Conservation (phyloP, 2,888 invertebrate genomes). For the Sminthurides aquaticus region DNA sequence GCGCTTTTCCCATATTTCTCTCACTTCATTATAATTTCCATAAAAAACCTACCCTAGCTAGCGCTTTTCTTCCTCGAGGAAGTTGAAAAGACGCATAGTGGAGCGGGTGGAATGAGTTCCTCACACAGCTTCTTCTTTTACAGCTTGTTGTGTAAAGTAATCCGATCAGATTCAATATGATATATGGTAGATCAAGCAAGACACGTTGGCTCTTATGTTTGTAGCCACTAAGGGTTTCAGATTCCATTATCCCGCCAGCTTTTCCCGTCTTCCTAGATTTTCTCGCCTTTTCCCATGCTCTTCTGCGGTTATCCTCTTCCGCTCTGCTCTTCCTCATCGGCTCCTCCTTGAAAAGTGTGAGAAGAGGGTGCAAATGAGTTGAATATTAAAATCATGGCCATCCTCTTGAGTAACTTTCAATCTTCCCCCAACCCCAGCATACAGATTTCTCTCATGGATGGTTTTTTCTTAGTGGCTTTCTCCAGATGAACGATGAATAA, state of each 20-base stretch:
- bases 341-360: background rate
- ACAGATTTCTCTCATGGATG: too few species aligned
- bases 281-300: background rate
- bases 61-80: too few species aligned
- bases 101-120: background rate
- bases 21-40: constrained; percentile 8
- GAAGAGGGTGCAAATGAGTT: background rate
- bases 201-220: background rate
- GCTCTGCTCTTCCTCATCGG: background rate
- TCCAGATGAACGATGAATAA: too few species aligned
- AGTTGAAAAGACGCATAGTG: background rate
- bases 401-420: too few species aligned
- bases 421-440: too few species aligned
- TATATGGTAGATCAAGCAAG: background rate
- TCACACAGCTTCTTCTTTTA: background rate
- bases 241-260: background rate
- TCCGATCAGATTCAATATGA: background rate
- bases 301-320: background rate
- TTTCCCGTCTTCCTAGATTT: too few species aligned
- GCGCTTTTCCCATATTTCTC: constrained; percentile 26
- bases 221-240: background rate
- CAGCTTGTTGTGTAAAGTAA: background rate
- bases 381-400: too few species aligned
- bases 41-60: too few species aligned
- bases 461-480: too few species aligned